Base-by-base conservation (phyloP, 2,113 vertebrate species). In the Peromyscus leucopus region DNA sequence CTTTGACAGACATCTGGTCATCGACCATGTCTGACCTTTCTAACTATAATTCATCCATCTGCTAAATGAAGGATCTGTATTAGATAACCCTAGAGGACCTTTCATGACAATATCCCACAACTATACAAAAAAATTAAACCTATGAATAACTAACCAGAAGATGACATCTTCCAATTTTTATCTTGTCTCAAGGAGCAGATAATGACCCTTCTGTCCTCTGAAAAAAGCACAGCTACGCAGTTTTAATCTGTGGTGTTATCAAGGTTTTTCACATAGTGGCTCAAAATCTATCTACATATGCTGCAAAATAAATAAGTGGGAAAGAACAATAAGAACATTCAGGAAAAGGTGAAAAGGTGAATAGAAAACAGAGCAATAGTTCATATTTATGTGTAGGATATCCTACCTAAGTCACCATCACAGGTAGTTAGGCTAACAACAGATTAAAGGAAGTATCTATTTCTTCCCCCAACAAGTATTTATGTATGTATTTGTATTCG, bases 251-350 rank as follows among this genome's bases (percentile, higher is more conserved):
- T 24, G 33, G 51, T 78, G 76, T 39, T 69, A 42, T 88, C 59
- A 89, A 51, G 17, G 39, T 31, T 36, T 79, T 84, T 95, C 36
- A 65, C 26, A 79, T 5, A 57, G 4, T 69, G 48, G 4, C 89
- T 95, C 69, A 5, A 69, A 93, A 94, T 79, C 7, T 22, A 63
- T 85, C n/a, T 17, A 57, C 75, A 46, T 65, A 89, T 48, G 61
- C 55, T 91, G n/a, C 7, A 93, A 94, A 96, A 82, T 90, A 75
- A 94, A 67, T 61, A 79, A 63, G 63, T 85, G n/a, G 7, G n/a
- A 51, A 92, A 67, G n/a, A 33, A 59, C 67, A 83, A 12, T 7
- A 39, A 63, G 67, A 91, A 79, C 1, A 22, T 33, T 3, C 24
- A 74, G 80, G 80, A 82, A 33, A 76, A 9, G 2, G 93, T 89